Evolutionary conservation across 2,888 invertebrate genomes (phyloP).

Genomic region (Cataglyphis livida): DNA sequence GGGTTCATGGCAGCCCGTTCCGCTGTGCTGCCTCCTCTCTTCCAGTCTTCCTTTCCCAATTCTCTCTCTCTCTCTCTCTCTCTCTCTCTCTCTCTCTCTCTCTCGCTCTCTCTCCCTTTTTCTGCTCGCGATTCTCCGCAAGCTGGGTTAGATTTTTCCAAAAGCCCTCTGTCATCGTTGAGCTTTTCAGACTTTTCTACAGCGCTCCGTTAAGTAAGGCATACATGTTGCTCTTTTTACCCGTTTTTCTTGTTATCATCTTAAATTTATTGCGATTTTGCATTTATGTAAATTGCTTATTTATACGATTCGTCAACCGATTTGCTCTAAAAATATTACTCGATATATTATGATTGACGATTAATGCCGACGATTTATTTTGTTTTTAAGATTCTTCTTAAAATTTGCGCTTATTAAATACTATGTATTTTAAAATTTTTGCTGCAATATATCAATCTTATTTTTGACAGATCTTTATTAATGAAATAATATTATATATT

Average conservation of each 20-base stretch:
- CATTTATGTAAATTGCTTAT: conserved; percentile 32
- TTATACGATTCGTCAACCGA: conserved; percentile 20
- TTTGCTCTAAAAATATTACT: conserved; percentile 1
- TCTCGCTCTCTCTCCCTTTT: neutral
- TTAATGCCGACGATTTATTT: neutral
- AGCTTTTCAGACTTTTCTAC: conserved; percentile 46
- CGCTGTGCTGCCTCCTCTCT: conserved; percentile 50
- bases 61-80: conserved; percentile 14
- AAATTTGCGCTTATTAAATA: neutral
- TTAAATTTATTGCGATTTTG: conserved; percentile 33
- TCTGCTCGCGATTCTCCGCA: conserved; percentile 7
- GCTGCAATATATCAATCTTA: neutral
- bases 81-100: conserved; percentile 5
- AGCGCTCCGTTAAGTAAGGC: conserved; percentile 40
- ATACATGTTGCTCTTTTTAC: conserved; percentile 4
- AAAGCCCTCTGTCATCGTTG: conserved; percentile 52
- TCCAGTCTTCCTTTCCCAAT: conserved; percentile 30
- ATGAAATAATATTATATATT: neutral
- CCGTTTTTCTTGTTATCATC: neutral
- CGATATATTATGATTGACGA: conserved; percentile 2
- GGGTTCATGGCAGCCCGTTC: conserved; percentile 69
- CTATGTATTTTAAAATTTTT: neutral
- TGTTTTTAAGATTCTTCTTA: neutral
- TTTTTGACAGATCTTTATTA: neutral
- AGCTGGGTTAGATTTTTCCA: conserved; percentile 49